Evolutionary conservation across 2,888 invertebrate genomes (phyloP), one percentile per base, ranked within the genome.

Genomic region (Latheticus oryzae): DNA sequence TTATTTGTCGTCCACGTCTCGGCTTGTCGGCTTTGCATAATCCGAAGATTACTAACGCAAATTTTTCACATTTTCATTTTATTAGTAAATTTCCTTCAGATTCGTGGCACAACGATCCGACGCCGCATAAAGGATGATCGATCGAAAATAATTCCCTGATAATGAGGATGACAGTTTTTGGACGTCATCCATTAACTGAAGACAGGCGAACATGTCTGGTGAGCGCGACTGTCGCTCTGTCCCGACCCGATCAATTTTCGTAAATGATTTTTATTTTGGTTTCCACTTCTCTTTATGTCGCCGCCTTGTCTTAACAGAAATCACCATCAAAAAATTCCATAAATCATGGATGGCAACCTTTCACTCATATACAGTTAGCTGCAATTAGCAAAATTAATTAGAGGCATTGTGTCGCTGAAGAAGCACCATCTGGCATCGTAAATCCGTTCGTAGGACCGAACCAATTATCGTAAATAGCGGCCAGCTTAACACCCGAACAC

Each of bases 81-180:
- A n/a, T n/a, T n/a, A n/a, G n/a, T n/a, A n/a, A n/a, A n/a, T n/a
- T n/a, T n/a, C n/a, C 33, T 23, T 40, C 11, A 11, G 2, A 5
- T 5, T 7, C 19, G 19, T 21, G 12, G 23, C 5, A 7, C n/a
- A n/a, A 2, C 21, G 23, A 26, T 43, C 33, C 24, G 43, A 23
- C 51, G 51, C 45, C 57, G 43, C 40, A 64, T 71, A 69, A 68
- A 64, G 64, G 66, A 73, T 73, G 74, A 74, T 74, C 70, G 73
- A 74, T 73, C 69, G 70, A 67, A 70, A 70, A 67, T 66, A 67
- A 64, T 64, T 64, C 57, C 64, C 63, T 66, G 73, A 74, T 73
- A 73, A 73, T 70, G 70, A 73, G 65, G 72, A 68, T 72, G 74
- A 74, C 74, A 74, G 72, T 71, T 71, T 67, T 67, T 62, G 67